These are phyloP conservation scores for Paratrypauchen microcephalus DNA, from an alignment of 2,797 vertebrate species.

Conservation along the genomic window DNA sequence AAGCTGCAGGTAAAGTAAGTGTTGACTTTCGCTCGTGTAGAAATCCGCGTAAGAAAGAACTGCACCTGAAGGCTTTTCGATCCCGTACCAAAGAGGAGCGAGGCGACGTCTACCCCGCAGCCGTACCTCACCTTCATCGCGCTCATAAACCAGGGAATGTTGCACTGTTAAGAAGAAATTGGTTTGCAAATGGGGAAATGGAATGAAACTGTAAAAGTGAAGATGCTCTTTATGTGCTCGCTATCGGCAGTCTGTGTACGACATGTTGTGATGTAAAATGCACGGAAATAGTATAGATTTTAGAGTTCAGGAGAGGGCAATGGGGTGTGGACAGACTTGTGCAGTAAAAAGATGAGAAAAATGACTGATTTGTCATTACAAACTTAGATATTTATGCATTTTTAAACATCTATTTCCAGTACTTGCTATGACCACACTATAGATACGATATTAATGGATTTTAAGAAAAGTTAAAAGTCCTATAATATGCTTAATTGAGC, in stretches of 20 bases:
- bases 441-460: too few species aligned
- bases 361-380: background rate
- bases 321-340: background rate
- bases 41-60: slow-evolving; percentile 25
- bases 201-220: slow-evolving; percentile 29
- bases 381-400: background rate
- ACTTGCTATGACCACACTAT: background rate
- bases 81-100: slow-evolving; percentile 17
- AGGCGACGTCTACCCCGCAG: slow-evolving; percentile 32
- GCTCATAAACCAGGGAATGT: slow-evolving; percentile 52
- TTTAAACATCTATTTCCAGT: too few species aligned
- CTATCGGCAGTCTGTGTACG: slow-evolving; percentile 11
- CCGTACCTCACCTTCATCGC: slow-evolving; percentile 49
- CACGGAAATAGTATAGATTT: background rate
- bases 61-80: slow-evolving; percentile 40
- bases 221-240: background rate
- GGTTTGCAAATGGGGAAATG: slow-evolving; percentile 38
- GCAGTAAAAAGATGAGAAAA: too few species aligned
- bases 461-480: background rate
- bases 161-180: slow-evolving; percentile 32
- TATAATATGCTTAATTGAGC: too few species aligned
- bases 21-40: slow-evolving; percentile 38
- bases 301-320: slow-evolving; percentile 12
- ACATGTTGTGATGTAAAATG: background rate
- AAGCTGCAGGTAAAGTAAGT: slow-evolving; percentile 43